phyloP scores from a whole-genome alignment of 2,888 invertebrate genomes.

The Eristalis intricaria region DNA sequence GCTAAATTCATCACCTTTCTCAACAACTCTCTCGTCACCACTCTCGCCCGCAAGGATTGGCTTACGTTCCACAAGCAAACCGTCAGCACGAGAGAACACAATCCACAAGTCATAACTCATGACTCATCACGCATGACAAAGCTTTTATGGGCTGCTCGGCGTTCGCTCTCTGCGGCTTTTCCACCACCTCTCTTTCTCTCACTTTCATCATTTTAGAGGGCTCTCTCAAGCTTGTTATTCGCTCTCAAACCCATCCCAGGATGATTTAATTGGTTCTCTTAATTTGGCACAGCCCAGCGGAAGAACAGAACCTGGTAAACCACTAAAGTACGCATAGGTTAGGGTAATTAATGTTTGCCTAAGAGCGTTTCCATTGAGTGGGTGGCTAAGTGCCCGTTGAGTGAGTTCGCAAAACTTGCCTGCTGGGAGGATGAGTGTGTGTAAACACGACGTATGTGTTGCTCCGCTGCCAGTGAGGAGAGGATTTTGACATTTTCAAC shows the following conservation, averaged over 20 bases:
- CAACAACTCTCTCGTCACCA: background rate
- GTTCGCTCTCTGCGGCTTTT: too few relatives aligned
- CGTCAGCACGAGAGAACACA: background rate
- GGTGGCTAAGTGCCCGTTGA: constrained; percentile 45
- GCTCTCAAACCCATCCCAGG: background rate
- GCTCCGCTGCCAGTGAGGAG: constrained; percentile 16
- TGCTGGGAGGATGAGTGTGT: constrained; percentile 21
- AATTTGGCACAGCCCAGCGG: background rate
- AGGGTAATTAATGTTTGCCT: constrained; percentile 57
- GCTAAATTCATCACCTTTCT: background rate
- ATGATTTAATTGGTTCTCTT: constrained; percentile 28
- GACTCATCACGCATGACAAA: constrained; percentile 38
- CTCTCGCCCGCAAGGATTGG: background rate
- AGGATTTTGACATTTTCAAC: constrained; percentile 51
- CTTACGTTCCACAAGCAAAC: constrained; percentile 17
- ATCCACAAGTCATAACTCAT: constrained; percentile 3
- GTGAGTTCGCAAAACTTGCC: constrained; percentile 42
- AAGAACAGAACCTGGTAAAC: constrained; percentile 23
- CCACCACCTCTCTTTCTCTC: background rate
- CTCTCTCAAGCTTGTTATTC: background rate
- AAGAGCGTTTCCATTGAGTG: constrained; percentile 43
- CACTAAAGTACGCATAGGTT: constrained; percentile 47
- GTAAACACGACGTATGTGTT: constrained; percentile 6
- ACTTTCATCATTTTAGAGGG: background rate
- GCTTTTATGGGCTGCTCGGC: background rate